phyloP scores from a whole-genome alignment of 2,888 invertebrate species.

The Brenthis ino region DNA sequence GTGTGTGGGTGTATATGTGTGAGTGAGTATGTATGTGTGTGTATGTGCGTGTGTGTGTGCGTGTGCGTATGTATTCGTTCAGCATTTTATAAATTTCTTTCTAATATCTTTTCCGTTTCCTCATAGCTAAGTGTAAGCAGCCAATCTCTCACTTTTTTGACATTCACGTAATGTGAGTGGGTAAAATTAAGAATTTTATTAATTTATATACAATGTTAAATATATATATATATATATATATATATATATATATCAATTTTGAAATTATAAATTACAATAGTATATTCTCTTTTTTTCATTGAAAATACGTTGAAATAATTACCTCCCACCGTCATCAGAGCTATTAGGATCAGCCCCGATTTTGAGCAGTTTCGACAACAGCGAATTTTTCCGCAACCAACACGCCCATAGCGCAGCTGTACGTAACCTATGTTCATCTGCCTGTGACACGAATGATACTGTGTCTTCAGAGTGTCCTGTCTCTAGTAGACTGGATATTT shows the following conservation, averaged over 20 bases:
- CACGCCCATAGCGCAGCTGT: constrained; percentile 83
- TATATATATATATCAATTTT: neutral
- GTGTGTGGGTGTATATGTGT: too few relatives aligned
- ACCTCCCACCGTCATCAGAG: constrained; percentile 87
- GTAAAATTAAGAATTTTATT: too few relatives aligned
- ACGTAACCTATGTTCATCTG: constrained; percentile 60
- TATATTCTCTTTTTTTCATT: neutral
- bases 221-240: too few relatives aligned
- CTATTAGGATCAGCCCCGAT: constrained; percentile 84
- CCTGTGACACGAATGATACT: constrained; percentile 56
- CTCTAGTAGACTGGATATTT: constrained; percentile 64
- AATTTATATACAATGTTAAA: too few relatives aligned
- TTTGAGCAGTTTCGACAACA: constrained; percentile 78
- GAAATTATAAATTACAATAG: neutral
- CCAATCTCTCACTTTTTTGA: too few relatives aligned
- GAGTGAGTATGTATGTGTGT: too few relatives aligned
- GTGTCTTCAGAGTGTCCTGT: constrained; percentile 72
- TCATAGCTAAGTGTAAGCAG: too few relatives aligned
- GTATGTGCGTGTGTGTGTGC: too few relatives aligned
- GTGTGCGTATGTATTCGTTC: too few relatives aligned
- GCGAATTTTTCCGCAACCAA: constrained; percentile 82
- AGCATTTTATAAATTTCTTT: too few relatives aligned
- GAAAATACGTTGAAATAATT: constrained; percentile 36
- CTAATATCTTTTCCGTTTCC: too few relatives aligned
- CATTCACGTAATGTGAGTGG: too few relatives aligned